These are phyloP conservation scores for Arbacia lixula DNA, from an alignment of 53 echinoderm and acorn worm species.

Conservation along the genomic window DNA sequence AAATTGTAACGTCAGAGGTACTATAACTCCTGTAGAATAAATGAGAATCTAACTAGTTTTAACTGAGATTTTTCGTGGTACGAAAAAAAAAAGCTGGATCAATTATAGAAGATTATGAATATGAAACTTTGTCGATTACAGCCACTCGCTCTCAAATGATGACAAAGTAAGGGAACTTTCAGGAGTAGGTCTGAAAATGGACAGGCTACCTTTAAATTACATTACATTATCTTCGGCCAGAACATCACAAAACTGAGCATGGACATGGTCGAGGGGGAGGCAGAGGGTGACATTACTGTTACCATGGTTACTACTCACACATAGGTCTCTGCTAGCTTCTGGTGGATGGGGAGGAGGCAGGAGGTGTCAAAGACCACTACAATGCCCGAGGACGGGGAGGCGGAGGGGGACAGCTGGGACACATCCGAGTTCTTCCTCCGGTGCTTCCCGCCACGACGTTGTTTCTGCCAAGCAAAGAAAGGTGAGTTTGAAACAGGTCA, in stretches of 20 bases:
- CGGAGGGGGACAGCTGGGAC: constrained; percentile 29
- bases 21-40: background rate
- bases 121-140: too few species aligned
- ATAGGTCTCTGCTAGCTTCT: constrained; percentile 86
- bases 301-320: constrained; percentile 64
- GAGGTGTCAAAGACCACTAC: constrained; percentile 81
- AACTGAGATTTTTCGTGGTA: too few species aligned
- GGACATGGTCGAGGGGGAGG: background rate
- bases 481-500: too few species aligned
- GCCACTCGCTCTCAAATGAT: too few species aligned
- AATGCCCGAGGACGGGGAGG: constrained; percentile 44
- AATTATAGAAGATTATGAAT: too few species aligned
- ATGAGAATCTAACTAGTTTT: too few species aligned
- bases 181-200: too few species aligned
- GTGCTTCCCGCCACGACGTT: constrained; percentile 65
- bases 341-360: constrained; percentile 86
- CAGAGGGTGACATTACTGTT: background rate
- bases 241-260: background rate
- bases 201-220: too few species aligned
- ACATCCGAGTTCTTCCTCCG: constrained; percentile 64
- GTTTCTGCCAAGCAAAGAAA: too few species aligned
- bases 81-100: too few species aligned
- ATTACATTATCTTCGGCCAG: too few species aligned
- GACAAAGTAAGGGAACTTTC: too few species aligned
- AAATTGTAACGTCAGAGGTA: background rate